These are phyloP conservation scores for Herpetotheres cachinnans DNA, from an alignment of 2,113 vertebrate genomes.

Conservation along the genomic window DNA sequence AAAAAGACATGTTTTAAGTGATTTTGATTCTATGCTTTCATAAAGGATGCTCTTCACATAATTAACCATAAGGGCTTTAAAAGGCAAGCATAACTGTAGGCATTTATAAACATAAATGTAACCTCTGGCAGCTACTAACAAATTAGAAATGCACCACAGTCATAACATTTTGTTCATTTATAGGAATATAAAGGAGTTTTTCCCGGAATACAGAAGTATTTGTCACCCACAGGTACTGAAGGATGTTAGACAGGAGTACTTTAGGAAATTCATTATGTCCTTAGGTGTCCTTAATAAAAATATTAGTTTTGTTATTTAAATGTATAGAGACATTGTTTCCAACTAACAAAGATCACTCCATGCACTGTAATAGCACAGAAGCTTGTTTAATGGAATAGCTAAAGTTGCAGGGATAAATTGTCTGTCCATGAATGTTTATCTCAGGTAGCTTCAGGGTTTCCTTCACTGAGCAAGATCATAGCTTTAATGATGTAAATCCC, in stretches of 20 bases:
- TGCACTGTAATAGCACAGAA: background rate
- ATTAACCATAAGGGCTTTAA: background rate
- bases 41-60: background rate
- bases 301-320: background rate
- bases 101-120: background rate
- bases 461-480: background rate
- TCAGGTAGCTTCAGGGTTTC: background rate
- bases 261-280: background rate
- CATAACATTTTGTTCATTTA: background rate
- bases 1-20: background rate
- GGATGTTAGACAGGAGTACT: background rate
- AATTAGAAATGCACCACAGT: background rate
- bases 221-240: background rate
- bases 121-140: background rate
- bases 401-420: background rate
- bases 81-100: background rate
- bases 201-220: background rate
- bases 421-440: background rate
- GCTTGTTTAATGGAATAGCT: background rate
- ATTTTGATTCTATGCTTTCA: background rate
- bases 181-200: background rate
- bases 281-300: background rate
- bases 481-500: background rate
- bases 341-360: background rate
- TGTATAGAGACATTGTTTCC: background rate